Evolutionary conservation across 1,140 invertebrate genomes (phyloP), one percentile per base, ranked within the genome.

Genomic region (Gryllus bimaculatus): DNA sequence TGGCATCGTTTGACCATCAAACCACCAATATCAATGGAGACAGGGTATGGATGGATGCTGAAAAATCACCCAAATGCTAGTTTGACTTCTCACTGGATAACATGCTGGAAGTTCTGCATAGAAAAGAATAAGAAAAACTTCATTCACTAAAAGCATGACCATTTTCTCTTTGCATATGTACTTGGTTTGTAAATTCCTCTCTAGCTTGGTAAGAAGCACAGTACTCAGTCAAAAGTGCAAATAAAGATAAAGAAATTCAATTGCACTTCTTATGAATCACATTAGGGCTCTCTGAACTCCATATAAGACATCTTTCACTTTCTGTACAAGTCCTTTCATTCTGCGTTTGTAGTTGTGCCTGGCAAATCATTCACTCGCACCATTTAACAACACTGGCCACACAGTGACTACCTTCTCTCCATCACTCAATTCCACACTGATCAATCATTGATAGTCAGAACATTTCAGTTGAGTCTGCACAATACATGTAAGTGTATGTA

Each of bases 251-350:
- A 66, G 54, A 66, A 66, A 66, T 66, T 13, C 54, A 66, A 66
- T 66, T 66, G 54, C 54, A 66, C 54, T 66, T 66, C 54, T 66
- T 66, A 66, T 66, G 54, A 66, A 66, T 66, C 54, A 66, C 54
- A 66, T 66, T 66, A 66, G 54, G 54, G 54, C 54, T 13, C 54
- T 66, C 54, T 66, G 54, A 66, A 66, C 54, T 66, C 54, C 54
- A 66, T 66, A 13, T 18, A 66, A 66, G 10, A 66, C 54, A 66
- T 13, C 18, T 66, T 66, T 13, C 54, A 3, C 54, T 3, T 66
- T 66, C 54, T 66, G 54, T 66, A 66, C 54, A 66, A 66, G 54
- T 13, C 18, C 54, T 10, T 18, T 13, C 18, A 66, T 18, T 10
- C 54, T 66, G 54, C 10, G 26, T 39, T 39, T 39, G 54, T 10